A percentile compares a stretch with the other conserved stretches of the same genome.
Conservation (phyloP, 2,113 vertebrate genomes). For the Alethe castanea region DNA sequence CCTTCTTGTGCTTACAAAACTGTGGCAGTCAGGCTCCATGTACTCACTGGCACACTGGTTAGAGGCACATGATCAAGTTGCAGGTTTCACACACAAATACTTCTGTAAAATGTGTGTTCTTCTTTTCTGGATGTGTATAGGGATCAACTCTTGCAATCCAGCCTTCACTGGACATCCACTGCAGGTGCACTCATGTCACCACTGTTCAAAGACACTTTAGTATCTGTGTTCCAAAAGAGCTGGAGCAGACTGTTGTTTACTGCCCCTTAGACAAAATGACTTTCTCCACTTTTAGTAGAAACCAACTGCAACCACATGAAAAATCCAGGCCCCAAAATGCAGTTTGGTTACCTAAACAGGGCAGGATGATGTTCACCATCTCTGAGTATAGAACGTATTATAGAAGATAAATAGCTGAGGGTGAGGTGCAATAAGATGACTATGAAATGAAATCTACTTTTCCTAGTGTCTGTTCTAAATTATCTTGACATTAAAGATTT, state of each 20-base stretch:
- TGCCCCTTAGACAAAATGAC: not conserved
- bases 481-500: not conserved
- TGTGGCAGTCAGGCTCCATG: accelerated
- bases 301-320: not conserved
- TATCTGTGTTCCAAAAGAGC: not conserved
- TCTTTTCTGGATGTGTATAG: not conserved
- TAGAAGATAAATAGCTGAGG: not conserved
- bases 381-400: not conserved
- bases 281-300: not conserved
- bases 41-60: not conserved
- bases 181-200: not conserved
- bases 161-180: not conserved
- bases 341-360: not conserved
- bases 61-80: not conserved
- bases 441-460: not conserved
- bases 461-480: not conserved
- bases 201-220: not conserved
- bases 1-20: not conserved
- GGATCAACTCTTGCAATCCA: not conserved
- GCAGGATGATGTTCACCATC: not conserved
- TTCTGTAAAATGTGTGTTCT: not conserved
- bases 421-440: not conserved
- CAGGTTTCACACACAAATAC: not conserved
- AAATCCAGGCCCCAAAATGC: not conserved
- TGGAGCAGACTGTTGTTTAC: not conserved